Conservation (phyloP, 2,113 vertebrate genomes). For the Panurus biarmicus region DNA sequence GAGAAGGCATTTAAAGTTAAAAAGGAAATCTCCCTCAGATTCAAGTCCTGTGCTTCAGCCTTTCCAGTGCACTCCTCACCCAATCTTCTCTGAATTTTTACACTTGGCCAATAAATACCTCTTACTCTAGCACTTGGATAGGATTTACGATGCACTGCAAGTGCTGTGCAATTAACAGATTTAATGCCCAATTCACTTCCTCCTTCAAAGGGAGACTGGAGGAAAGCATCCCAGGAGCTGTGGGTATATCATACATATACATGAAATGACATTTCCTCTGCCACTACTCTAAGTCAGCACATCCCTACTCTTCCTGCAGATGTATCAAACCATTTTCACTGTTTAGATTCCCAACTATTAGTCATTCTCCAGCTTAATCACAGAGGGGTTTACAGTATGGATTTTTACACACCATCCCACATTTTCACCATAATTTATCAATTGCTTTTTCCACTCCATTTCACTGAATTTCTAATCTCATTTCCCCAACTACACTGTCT, state of each 20-base stretch:
- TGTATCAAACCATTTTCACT: not conserved
- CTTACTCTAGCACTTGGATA: not conserved
- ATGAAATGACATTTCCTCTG: not conserved
- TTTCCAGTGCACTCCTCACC: not conserved
- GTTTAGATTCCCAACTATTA: slow-evolving; percentile 12
- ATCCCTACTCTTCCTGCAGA: not conserved
- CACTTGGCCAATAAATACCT: slow-evolving; percentile 17
- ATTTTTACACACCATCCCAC: slow-evolving; percentile 56
- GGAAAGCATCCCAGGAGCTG: not conserved
- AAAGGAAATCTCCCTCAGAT: not conserved
- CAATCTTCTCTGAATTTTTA: not conserved
- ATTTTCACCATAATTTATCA: slow-evolving; percentile 59
- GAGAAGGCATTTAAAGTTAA: not conserved
- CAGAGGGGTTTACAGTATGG: not conserved
- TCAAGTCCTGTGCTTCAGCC: not conserved
- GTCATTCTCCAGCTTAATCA: slow-evolving; percentile 22
- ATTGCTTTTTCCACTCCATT: slow-evolving; percentile 60
- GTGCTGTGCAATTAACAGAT: slow-evolving; percentile 39
- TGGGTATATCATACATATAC: not conserved
- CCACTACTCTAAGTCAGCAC: not conserved
- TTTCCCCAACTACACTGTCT: slow-evolving; percentile 56
- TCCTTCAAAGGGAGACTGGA: not conserved
- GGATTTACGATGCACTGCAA: not conserved
- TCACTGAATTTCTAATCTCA: slow-evolving; percentile 64
- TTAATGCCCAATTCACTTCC: slow-evolving; percentile 17